These are phyloP conservation scores for Rhynchopsitta pachyrhyncha DNA, from an alignment of 2,113 vertebrate species.

Conservation along the genomic window DNA sequence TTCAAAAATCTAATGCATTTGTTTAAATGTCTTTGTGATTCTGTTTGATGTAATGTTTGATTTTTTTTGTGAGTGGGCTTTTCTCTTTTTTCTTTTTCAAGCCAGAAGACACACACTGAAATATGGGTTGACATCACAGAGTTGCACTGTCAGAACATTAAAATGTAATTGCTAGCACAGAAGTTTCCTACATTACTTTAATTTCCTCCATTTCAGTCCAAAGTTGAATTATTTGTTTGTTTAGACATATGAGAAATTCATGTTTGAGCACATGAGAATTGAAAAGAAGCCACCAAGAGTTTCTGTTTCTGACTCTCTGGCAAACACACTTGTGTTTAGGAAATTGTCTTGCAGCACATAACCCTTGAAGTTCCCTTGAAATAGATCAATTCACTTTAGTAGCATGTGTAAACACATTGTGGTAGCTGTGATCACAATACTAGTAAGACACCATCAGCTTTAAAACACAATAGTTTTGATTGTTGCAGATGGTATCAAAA, in stretches of 20 bases:
- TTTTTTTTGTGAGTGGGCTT: rapidly evolving
- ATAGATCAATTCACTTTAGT: background rate
- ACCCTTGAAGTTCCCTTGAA: background rate
- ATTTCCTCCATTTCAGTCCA: background rate
- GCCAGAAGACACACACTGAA: background rate
- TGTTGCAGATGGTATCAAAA: conserved; percentile 40
- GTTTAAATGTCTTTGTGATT: background rate
- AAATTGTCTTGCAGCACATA: background rate
- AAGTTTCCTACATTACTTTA: background rate
- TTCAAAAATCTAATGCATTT: background rate
- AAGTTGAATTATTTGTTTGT: background rate
- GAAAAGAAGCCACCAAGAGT: background rate
- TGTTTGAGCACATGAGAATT: background rate
- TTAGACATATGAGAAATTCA: background rate
- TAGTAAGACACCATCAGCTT: background rate
- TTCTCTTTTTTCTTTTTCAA: background rate
- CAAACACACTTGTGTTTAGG: background rate
- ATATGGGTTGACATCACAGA: background rate
- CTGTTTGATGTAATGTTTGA: background rate
- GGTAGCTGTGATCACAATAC: background rate
- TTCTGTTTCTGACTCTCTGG: background rate
- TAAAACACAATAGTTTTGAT: conserved; percentile 9
- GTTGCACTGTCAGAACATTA: background rate
- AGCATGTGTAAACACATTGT: background rate
- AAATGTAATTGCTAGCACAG: background rate